phyloP scores from a whole-genome alignment of 2,113 vertebrate species.

The Dendropsophus ebraccatus region DNA sequence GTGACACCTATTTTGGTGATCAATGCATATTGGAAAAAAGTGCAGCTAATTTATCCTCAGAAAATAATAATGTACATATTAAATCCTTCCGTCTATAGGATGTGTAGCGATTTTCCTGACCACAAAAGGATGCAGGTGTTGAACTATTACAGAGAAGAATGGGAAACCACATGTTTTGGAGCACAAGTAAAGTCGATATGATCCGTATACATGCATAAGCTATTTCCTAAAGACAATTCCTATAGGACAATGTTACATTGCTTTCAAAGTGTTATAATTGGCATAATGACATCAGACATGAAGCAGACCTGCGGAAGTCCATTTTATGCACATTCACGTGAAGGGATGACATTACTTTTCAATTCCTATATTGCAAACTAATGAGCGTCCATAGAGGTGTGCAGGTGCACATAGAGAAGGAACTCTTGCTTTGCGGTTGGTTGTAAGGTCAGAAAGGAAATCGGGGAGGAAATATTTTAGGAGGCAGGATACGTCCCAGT shows the following conservation, averaged over 20 bases:
- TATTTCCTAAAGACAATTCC: conserved; percentile 49
- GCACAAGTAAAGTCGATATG: conserved; percentile 9
- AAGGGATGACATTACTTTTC: conserved; percentile 5
- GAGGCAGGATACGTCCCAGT: conserved; percentile 46
- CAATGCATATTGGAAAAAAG: not conserved
- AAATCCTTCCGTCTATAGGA: not conserved
- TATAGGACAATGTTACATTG: conserved; percentile 45
- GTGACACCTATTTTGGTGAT: not conserved
- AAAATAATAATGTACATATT: conserved; percentile 13
- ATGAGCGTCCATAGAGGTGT: conserved; percentile 36
- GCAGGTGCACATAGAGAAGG: conserved; percentile 40
- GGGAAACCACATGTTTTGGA: conserved; percentile 25
- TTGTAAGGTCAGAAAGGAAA: conserved; percentile 50
- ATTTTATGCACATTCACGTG: conserved; percentile 15
- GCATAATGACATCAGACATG: conserved; percentile 51
- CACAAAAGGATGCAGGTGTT: conserved; percentile 54
- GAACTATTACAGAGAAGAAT: conserved; percentile 12
- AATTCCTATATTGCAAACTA: conserved; percentile 25
- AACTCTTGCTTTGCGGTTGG: conserved; percentile 48
- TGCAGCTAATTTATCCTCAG: not conserved
- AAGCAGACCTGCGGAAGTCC: conserved; percentile 33
- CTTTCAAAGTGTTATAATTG: conserved; percentile 45
- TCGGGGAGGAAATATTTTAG: conserved; percentile 54
- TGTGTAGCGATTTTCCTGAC: conserved; percentile 7
- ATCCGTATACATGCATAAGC: conserved; percentile 35